Percentiles rank a stretch among this genome's conserved stretches.
These are phyloP conservation scores for Papilio gigon DNA, from an alignment of 2,888 invertebrate genomes.

Conservation along the genomic window DNA sequence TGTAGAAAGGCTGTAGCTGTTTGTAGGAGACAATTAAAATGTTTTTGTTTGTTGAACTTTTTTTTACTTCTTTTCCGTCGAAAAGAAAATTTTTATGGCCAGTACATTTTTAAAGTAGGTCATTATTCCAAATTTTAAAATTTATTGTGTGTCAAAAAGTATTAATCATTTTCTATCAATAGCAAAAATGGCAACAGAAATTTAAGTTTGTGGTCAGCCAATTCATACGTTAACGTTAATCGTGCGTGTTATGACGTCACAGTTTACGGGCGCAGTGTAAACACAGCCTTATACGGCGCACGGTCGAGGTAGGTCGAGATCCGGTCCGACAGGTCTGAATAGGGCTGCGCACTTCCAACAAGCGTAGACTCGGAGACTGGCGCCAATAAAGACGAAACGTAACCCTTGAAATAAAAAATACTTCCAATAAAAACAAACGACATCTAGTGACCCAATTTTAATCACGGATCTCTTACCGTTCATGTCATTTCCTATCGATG, in stretches of 20 bases:
- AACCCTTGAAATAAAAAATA: neutral
- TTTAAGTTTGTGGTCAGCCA: neutral
- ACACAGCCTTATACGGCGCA: conserved; percentile 15
- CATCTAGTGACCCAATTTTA: no score
- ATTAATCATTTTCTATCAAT: neutral
- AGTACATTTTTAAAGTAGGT: no score
- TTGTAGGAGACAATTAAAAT: no score
- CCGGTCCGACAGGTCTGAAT: conserved; percentile 43
- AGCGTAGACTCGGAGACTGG: neutral
- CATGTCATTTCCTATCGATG: no score
- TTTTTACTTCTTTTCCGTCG: no score
- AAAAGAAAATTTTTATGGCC: no score
- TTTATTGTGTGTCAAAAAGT: neutral
- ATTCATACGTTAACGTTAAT: conserved; percentile 15
- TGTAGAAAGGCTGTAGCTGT: no score
- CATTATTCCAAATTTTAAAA: no score
- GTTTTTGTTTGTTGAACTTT: no score
- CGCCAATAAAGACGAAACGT: neutral
- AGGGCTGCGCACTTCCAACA: neutral
- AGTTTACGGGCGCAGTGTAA: conserved; percentile 8
- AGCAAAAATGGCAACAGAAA: neutral
- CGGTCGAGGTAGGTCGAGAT: conserved; percentile 24
- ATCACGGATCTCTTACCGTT: no score
- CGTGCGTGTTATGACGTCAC: conserved; percentile 19
- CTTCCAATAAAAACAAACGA: neutral